Conservation (phyloP, 2,888 invertebrate genomes). For the Drosophila phalerata region DNA sequence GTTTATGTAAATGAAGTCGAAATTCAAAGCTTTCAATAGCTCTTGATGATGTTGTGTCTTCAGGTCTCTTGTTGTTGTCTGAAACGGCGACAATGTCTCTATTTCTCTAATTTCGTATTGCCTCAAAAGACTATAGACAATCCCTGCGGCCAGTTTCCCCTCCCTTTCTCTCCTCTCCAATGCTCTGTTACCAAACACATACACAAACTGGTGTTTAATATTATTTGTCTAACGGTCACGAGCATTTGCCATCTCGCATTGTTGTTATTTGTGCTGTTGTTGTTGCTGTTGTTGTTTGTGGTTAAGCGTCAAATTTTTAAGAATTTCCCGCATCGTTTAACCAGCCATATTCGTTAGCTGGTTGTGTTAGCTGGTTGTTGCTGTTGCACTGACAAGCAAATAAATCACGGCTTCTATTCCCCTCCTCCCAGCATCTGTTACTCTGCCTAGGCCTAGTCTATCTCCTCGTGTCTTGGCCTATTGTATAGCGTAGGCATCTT, state of each 20-base stretch:
- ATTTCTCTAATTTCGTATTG: slow-evolving; percentile 75
- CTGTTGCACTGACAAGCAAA: slow-evolving; percentile 76
- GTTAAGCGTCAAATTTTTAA: slow-evolving; percentile 75
- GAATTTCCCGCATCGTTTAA: slow-evolving; percentile 80
- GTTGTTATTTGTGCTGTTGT: slow-evolving; percentile 37
- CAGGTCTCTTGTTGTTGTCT: slow-evolving; percentile 28
- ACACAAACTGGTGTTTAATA: slow-evolving; percentile 70
- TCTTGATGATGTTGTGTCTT: slow-evolving; percentile 72
- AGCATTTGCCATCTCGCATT: slow-evolving; percentile 66
- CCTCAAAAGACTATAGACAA: slow-evolving; percentile 38
- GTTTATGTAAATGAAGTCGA: slow-evolving; percentile 74
- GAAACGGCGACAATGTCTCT: slow-evolving; percentile 75
- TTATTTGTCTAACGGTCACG: slow-evolving; percentile 80
- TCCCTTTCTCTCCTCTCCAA: background rate
- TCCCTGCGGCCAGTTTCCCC: slow-evolving; percentile 29
- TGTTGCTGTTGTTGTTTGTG: slow-evolving; percentile 67
- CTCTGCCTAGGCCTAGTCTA: slow-evolving; percentile 14
- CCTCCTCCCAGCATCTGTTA: background rate
- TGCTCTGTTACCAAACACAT: slow-evolving; percentile 12
- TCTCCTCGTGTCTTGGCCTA: slow-evolving; percentile 6
- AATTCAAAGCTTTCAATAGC: slow-evolving; percentile 70
- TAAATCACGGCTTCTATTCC: slow-evolving; percentile 67
- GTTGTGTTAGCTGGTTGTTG: slow-evolving; percentile 50
- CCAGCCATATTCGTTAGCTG: slow-evolving; percentile 68
- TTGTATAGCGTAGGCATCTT: slow-evolving; percentile 72